Evolutionary conservation across 2,888 invertebrate species (phyloP), one percentile per base, ranked within the genome.

Genomic region (Harpalus rubripes): DNA sequence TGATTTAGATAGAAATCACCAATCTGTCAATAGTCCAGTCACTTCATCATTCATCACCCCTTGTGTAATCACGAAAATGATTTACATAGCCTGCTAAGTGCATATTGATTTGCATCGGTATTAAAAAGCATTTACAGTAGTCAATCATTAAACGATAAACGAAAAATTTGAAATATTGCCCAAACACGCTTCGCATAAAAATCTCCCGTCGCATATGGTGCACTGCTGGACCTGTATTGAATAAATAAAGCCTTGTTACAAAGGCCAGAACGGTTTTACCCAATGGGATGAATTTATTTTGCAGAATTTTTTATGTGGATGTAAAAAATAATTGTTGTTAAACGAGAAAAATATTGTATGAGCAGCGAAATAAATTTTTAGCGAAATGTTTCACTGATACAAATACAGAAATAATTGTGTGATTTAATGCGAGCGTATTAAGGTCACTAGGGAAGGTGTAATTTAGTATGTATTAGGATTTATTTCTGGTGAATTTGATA

Each of bases 171-270:
- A 79, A 79, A 79, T 59, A 79, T 79, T 79, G 12, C 59, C 6
- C n/a, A 41, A 61, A 79, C 59, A 39, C 79, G 61, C n/a, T 4
- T 59, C 39, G 79, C 79, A 79, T 79, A 61, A 79, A 79, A 79
- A 59, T 79, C 39, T 61, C 58, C 32, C 15, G 12, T 61, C 59
- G 61, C 79, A 79, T 79, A 61, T 58, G 61, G 72, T 74, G 72
- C 72, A 74, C 15, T 18, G 44, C 16, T 79, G 39, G 61, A 79
- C 79, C 59, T 79, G 79, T 61, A 79, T 79, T 79, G 79, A 79
- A 79, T 79, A 79, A 79, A 78, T 78, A 78, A 79, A 79, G 58
- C 16, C 78, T 61, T n/a, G 39, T 39, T 32, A 58, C 79, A 79
- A 74, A 41, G 18, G 52, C 56, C 58, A 22, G 63, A 32, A 1